Conservation (phyloP, 1,140 invertebrate species). For the Drosophila novamexicana region DNA sequence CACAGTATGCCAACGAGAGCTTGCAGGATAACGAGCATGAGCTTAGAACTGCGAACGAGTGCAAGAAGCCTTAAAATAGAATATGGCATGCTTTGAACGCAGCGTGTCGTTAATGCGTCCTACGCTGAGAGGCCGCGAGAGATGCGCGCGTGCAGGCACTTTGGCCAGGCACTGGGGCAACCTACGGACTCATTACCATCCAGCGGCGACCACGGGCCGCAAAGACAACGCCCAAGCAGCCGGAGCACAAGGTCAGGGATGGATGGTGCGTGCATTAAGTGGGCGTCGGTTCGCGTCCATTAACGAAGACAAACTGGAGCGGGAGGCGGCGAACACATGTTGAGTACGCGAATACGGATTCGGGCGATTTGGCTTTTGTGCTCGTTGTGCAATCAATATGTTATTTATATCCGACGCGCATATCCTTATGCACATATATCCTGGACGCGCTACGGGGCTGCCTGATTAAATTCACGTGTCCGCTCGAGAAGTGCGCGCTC, state of each 20-base stretch:
- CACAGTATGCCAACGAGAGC: too few species aligned
- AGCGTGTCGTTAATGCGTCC: constrained; percentile 65
- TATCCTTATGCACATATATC: constrained; percentile 28
- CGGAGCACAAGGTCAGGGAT: neutral
- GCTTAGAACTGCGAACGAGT: neutral
- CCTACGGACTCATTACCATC: constrained; percentile 60
- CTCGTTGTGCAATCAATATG: constrained; percentile 52
- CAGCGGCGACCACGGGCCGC: constrained; percentile 46
- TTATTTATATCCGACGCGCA: constrained; percentile 66
- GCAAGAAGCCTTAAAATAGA: constrained; percentile 15
- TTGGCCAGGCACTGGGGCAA: constrained; percentile 22
- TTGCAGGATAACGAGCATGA: neutral
- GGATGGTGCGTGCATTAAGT: constrained; percentile 43
- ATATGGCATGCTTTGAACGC: constrained; percentile 52
- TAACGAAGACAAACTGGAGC: constrained; percentile 42
- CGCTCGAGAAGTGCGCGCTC: constrained; percentile 35
- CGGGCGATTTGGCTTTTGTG: constrained; percentile 13
- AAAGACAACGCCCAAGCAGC: constrained; percentile 46
- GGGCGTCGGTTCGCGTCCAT: constrained; percentile 65
- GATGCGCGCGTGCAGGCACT: constrained; percentile 65
- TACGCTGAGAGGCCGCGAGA: neutral
- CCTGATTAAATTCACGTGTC: constrained; percentile 83
- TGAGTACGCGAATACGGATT: constrained; percentile 1
- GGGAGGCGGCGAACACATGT: neutral
- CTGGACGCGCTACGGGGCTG: constrained; percentile 54